Percentiles rank a stretch among this genome's conserved stretches.
Evolutionary conservation across 2,113 vertebrate species (phyloP).

Genomic region (Serinus canaria): DNA sequence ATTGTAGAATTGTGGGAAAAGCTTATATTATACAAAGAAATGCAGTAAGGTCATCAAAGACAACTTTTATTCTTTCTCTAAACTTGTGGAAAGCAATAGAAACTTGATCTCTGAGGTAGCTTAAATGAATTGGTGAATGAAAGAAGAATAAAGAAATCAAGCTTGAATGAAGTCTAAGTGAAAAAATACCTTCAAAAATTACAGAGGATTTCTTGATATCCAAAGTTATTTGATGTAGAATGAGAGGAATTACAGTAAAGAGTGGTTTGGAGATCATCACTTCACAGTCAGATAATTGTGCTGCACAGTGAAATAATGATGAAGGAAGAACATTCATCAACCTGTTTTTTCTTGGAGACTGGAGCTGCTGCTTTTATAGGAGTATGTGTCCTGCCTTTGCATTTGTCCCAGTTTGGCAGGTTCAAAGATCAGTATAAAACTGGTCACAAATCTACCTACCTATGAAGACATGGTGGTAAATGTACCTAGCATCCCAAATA

Average conservation of each 20-base stretch:
- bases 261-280: not conserved
- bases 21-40: not conserved
- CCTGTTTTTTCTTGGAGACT: not conserved
- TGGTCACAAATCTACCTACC: not conserved
- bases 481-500: not conserved
- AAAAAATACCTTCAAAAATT: not conserved
- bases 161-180: not conserved
- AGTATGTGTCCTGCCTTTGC: not conserved
- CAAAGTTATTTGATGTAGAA: constrained; percentile 5
- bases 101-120: not conserved
- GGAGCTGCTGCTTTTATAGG: not conserved
- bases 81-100: not conserved
- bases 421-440: not conserved
- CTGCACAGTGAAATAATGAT: not conserved
- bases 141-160: not conserved
- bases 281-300: not conserved
- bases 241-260: not conserved
- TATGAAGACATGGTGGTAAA: not conserved
- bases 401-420: not conserved
- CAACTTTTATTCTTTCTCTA: not conserved
- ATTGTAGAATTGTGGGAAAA: not conserved
- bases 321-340: not conserved
- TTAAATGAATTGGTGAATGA: not conserved
- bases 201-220: not conserved
- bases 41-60: not conserved